A percentile compares a stretch with the other conserved stretches of the same genome.
phyloP scores from a whole-genome alignment of 2,888 invertebrate species.

The Andrena trimmerana region DNA sequence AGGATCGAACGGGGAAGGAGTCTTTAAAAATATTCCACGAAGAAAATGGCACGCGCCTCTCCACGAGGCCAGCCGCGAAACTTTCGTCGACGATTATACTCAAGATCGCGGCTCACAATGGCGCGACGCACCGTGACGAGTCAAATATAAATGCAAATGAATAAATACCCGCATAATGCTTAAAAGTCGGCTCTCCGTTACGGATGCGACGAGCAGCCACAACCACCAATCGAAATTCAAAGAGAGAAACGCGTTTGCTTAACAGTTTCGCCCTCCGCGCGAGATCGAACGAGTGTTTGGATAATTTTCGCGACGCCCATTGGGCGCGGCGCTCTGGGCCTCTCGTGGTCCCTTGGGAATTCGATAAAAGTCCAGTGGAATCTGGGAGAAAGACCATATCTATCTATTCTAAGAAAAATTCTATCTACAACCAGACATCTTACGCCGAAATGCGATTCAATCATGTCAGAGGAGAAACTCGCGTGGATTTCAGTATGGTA shows the following conservation, averaged over 20 bases:
- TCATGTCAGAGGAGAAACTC: too few relatives aligned
- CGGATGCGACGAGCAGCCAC: constrained; percentile 36
- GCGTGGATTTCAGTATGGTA: too few relatives aligned
- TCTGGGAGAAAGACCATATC: neutral
- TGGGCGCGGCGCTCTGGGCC: neutral
- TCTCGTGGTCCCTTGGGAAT: neutral
- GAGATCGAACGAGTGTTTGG: neutral
- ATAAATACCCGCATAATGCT: constrained; percentile 61
- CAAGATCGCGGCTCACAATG: constrained; percentile 31
- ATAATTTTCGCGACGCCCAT: constrained; percentile 6
- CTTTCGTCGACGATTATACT: constrained; percentile 26
- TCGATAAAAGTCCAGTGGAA: neutral
- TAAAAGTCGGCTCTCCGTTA: constrained; percentile 52
- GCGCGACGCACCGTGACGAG: constrained; percentile 40
- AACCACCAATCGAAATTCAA: constrained; percentile 34
- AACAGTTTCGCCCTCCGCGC: neutral
- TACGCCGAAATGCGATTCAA: too few relatives aligned
- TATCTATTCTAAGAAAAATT: too few relatives aligned
- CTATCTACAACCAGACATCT: too few relatives aligned
- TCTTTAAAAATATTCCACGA: constrained; percentile 43
- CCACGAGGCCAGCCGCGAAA: neutral
- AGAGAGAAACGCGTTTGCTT: constrained; percentile 1
- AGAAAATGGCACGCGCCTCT: constrained; percentile 14
- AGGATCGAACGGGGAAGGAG: neutral
- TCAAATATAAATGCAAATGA: constrained; percentile 72